Evolutionary conservation across 2,797 vertebrate genomes (phyloP).

Genomic region (Linurgus olivaceus): DNA sequence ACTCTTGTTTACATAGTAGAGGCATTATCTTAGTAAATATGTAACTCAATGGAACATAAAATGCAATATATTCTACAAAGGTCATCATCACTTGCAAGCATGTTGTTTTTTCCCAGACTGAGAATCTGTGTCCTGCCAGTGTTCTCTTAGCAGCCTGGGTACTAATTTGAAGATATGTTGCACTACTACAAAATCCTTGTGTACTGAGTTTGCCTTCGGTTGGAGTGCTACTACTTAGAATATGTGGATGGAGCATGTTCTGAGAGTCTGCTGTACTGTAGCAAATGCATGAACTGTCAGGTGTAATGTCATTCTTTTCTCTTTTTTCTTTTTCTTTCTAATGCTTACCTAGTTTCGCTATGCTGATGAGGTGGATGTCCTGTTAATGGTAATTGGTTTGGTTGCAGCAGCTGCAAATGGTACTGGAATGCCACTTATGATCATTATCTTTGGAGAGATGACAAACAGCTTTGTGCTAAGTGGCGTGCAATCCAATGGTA

Average conservation of each 20-base stretch:
- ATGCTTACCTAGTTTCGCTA: conserved; percentile 66
- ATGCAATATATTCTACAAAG: neutral
- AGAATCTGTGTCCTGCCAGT: neutral
- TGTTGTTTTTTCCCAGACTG: neutral
- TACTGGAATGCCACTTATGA: conserved; percentile 68
- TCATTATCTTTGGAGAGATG: conserved; percentile 77
- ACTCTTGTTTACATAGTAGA: neutral
- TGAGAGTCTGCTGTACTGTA: neutral
- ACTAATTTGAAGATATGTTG: neutral
- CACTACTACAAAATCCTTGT: neutral
- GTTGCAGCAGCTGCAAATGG: conserved; percentile 65
- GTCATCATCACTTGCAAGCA: neutral
- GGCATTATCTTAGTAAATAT: conserved; percentile 3
- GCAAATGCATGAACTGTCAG: neutral
- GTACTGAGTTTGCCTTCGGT: neutral
- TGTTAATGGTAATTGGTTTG: conserved; percentile 75
- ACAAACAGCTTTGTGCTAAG: conserved; percentile 77
- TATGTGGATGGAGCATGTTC: neutral
- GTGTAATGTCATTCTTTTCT: neutral
- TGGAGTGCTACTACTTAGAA: neutral
- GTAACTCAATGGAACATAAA: neutral
- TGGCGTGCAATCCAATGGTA: conserved; percentile 23
- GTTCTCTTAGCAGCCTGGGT: neutral
- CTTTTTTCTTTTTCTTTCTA: neutral
- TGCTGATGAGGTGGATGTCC: conserved; percentile 67